Evolutionary conservation across 1,140 invertebrate species (phyloP), one percentile per base, ranked within the genome.

Genomic region (Brachionus koreanus): DNA sequence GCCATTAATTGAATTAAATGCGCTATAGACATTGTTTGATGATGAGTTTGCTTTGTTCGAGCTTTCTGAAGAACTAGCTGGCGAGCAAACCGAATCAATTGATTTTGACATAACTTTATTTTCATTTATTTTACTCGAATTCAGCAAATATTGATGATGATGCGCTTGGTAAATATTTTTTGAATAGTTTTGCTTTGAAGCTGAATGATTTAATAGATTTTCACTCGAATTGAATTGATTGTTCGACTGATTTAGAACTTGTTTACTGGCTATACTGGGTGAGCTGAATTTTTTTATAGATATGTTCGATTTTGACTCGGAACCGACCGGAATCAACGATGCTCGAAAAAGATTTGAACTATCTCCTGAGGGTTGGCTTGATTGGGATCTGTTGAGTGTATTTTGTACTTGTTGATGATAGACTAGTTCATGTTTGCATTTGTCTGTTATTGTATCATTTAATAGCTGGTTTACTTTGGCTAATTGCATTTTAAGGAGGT

Each of bases 361-460:
- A 13, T 77, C 52, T 16, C 23, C 37, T 65, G 29, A 42, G 13
- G 29, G 39, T 12, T 77, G 75, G 33, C 42, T 37, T 57, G 75
- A 77, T 61, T 57, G 35, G 37, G 52, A 61, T 77, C 35, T 77
- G 42, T 61, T 77, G 3, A 33, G 42, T 9, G 74, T 19, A 33
- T 69, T 69, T 74, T 74, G 69, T 25, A 74, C 23, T 74, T 74
- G 76, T 13, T 79, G 76, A 39, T 79, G 49, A 43, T 79, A 79
- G 46, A 79, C 39, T 16, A 79, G n/a, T 43, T 79, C 76, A 35
- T 79, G 76, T 79, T 79, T 79, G 29, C 76, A 79, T 35, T 79
- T 79, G 16, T 79, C 76, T 57, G 76, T 65, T 29, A 79, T 79
- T 33, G 76, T 79, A n/a, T 79, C 76, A 65, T 79, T 79, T 43